These are phyloP conservation scores for Emydoidea blandingii DNA, from an alignment of 2,797 vertebrate species.

Conservation along the genomic window DNA sequence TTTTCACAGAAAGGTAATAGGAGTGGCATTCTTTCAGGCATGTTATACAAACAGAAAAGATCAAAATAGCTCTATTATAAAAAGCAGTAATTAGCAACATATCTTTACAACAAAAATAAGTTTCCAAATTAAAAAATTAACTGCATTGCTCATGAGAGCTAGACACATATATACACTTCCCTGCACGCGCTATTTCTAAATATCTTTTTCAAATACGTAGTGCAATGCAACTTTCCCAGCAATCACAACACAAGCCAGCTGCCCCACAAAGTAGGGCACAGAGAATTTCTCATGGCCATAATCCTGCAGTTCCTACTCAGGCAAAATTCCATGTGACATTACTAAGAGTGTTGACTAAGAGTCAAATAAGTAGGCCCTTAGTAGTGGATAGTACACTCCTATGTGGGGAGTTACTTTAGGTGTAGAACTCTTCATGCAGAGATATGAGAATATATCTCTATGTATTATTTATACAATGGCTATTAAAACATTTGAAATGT, in stretches of 20 bases:
- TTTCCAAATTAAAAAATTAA: constrained; percentile 41
- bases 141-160: too few relatives aligned
- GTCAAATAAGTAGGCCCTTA: constrained; percentile 25
- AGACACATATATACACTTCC: constrained; percentile 68
- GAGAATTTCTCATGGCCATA: not conserved
- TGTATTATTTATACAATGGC: constrained; percentile 66
- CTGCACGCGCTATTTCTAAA: constrained; percentile 65
- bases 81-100: constrained; percentile 68
- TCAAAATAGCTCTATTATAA: constrained; percentile 71
- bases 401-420: not conserved
- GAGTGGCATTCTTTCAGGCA: constrained; percentile 70
- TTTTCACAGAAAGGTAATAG: constrained; percentile 60
- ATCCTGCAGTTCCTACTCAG: not conserved
- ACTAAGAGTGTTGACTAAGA: not conserved
- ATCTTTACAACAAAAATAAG: constrained; percentile 78
- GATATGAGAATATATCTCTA: constrained; percentile 70
- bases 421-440: constrained; percentile 44
- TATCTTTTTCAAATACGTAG: constrained; percentile 69
- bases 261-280: constrained; percentile 16
- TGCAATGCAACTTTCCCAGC: constrained; percentile 75
- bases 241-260: constrained; percentile 49
- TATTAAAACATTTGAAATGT: constrained; percentile 76
- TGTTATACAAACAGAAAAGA: constrained; percentile 63
- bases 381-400: not conserved
- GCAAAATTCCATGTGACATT: not conserved